These are phyloP conservation scores for Pterobdella sp. DNA, from an alignment of 2,888 invertebrate genomes.

Conservation along the genomic window DNA sequence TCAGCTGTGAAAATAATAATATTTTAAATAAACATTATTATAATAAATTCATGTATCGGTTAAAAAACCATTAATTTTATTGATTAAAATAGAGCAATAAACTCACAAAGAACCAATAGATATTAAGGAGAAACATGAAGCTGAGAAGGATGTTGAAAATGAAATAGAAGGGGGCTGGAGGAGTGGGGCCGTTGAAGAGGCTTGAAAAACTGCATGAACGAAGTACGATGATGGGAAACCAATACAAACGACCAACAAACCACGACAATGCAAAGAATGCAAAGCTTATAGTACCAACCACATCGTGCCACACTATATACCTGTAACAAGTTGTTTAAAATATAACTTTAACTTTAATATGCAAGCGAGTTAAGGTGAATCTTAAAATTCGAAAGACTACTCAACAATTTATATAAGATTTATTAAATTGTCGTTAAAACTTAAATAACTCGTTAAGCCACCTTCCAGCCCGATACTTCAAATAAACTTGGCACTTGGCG, in stretches of 20 bases:
- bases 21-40: too few species aligned
- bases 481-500: conserved; percentile 41
- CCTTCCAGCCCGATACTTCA: conserved; percentile 40
- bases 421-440: too few species aligned
- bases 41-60: background rate
- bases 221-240: conserved; percentile 48
- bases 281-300: conserved; percentile 39
- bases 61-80: background rate
- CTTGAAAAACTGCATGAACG: conserved; percentile 41
- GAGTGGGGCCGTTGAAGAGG: conserved; percentile 29
- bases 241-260: conserved; percentile 46
- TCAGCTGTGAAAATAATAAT: too few species aligned
- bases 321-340: conserved; percentile 7
- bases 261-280: conserved; percentile 39
- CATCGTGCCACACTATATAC: conserved; percentile 37
- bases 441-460: too few species aligned
- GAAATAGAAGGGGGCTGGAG: conserved; percentile 42
- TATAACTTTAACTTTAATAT: too few species aligned
- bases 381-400: too few species aligned
- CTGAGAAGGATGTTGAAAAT: conserved; percentile 45
- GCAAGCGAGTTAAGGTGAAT: too few species aligned
- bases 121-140: conserved; percentile 44
- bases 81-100: background rate
- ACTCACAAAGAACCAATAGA: conserved; percentile 50
- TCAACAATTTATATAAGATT: too few species aligned